Evolutionary conservation across 2,888 invertebrate species (phyloP), one percentile per base, ranked within the genome.

Genomic region (Philaethria dido): DNA sequence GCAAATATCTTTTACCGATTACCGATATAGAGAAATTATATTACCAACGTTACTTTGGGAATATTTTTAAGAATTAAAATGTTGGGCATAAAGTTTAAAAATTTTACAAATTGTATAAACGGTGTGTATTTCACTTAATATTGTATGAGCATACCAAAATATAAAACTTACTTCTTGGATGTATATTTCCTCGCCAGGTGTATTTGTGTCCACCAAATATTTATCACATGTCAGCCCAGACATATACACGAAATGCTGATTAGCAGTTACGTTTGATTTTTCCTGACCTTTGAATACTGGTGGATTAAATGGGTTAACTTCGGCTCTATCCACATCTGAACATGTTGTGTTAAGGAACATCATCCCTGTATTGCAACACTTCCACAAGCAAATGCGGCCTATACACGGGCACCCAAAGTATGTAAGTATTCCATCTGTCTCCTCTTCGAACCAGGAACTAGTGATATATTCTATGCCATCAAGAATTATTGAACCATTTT

Each of bases 371-470:
- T 71, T 75, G 61, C 92, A 92, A 65, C 92, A 92, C 72, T 88
- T 87, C 81, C 87, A 88, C 25, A 92, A 48, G 69, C 92, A 92
- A 9, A 74, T 70, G 6, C 87, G 79, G 1, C 78, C 83, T 11
- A 89, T 82, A 67, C 92, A 92, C 0, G 92, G 92, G 50, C 92
- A 92, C 0, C 92, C 92, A 2, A 81, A 76, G 2, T 73, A 73
- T 4, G 75, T 47, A 0, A 70, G 67, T 5, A 72, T 70, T 3
- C 80, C 84, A 13, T 84, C 77, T 42, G 81, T 78, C 14, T 78
- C 77, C 1, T 75, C 64, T 52, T 86, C 82, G 57, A 83, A 90
- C 88, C 89, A 91, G 16, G 78, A 70, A 6, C 78, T 83, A 9
- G 66, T 74, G 0, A 70, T 71, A 47, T 86, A 92, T 71, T 86